Evolutionary conservation across 1,140 invertebrate species (phyloP), one percentile per base, ranked within the genome.

Genomic region (Vanessa atalanta): DNA sequence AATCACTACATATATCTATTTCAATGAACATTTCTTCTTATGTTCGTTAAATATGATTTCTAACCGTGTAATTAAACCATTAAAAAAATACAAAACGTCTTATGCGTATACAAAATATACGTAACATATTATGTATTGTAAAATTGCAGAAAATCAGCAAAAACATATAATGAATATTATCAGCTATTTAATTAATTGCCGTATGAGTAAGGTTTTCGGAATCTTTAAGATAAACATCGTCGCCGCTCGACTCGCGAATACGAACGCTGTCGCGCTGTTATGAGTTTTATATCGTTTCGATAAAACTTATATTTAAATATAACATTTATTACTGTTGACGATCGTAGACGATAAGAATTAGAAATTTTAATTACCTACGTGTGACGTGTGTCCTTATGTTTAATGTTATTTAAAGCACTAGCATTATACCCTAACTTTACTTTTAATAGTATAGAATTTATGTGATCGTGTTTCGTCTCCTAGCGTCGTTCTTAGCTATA

Each of bases 321-420:
- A n/a, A 8, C 3, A 53, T 8, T 16, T 9, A 16, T n/a, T 16
- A n/a, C 0, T 9, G 51, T n/a, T 53, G 51, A n/a, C 4, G n/a
- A 53, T 53, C 16, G 51, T 53, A 53, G 0, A 9, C 6, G 51
- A 53, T 53, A 53, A 53, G 51, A 16, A 16, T 9, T 14, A 15
- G 48, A n/a, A n/a, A 53, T 53, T 53, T 53, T 53, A 53, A 53
- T 53, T 53, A 53, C 51, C 51, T 16, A 53, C 51, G 12, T 61
- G 8, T 69, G 37, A 43, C 37, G 37, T 43, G 37, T 43, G 9
- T 43, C 6, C 7, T 43, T 43, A 9, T 43, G 2, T 43, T 43
- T 9, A 11, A 43, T 43, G 8, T 43, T 43, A 43, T 43, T 8
- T 43, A 43, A 43, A 43, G 37, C 9, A 43, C 37, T 43, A 43